A percentile compares a stretch with the other conserved stretches of the same genome.
Conservation (phyloP, 1,140 invertebrate species). For the Galleria mellonella region DNA sequence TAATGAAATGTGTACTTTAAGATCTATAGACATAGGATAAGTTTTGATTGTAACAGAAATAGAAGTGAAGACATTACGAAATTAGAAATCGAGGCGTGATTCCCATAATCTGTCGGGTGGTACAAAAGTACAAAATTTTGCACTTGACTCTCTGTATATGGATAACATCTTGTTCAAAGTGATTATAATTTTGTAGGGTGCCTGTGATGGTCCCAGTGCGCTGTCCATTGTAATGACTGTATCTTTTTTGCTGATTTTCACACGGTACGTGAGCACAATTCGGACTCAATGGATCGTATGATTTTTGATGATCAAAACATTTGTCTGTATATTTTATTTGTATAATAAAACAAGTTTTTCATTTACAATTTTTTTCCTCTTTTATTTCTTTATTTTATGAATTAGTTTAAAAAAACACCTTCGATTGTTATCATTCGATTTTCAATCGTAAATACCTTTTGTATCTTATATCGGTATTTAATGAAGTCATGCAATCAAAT, state of each 20-base stretch:
- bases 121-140: conserved; percentile 47
- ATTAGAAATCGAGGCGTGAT: conserved; percentile 41
- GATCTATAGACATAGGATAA: background rate
- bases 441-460: too few relatives aligned
- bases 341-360: too few relatives aligned
- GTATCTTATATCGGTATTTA: too few relatives aligned
- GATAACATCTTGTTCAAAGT: conserved; percentile 56
- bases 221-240: conserved; percentile 14
- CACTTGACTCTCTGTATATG: conserved; percentile 57
- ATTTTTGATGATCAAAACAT: conserved; percentile 13
- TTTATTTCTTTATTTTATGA: too few relatives aligned
- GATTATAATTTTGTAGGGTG: conserved; percentile 36
- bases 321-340: too few relatives aligned
- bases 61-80: conserved; percentile 17
- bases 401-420: too few relatives aligned
- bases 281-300: conserved; percentile 18
- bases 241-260: conserved; percentile 24
- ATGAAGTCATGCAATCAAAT: too few relatives aligned
- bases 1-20: conserved; percentile 15
- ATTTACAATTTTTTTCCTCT: too few relatives aligned
- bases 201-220: conserved; percentile 17
- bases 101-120: conserved; percentile 60
- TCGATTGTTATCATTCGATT: too few relatives aligned
- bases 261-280: conserved; percentile 23
- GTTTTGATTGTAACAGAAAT: conserved; percentile 1